Conservation (phyloP, 2,113 vertebrate species). For the Scortum barcoo region DNA sequence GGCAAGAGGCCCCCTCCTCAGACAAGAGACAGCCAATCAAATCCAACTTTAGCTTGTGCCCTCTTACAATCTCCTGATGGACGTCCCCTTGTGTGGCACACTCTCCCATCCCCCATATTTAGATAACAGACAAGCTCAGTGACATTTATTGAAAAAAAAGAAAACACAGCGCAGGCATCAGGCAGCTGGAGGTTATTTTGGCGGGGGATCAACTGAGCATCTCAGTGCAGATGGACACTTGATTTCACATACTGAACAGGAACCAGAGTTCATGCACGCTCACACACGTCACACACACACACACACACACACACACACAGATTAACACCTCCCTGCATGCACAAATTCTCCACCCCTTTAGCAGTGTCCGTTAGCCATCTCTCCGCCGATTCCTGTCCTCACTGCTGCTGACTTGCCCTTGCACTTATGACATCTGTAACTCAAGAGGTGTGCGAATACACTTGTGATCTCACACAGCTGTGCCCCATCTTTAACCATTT, state of each 20-base stretch:
- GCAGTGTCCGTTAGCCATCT: slow-evolving; percentile 23
- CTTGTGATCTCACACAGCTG: slow-evolving; percentile 40
- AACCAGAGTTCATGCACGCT: neutral
- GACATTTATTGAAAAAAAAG: slow-evolving; percentile 73
- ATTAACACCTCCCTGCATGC: slow-evolving; percentile 45
- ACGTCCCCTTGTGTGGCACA: slow-evolving; percentile 66
- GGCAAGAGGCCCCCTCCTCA: slow-evolving; percentile 55
- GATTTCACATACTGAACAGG: slow-evolving; percentile 47
- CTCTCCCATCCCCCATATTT: slow-evolving; percentile 78
- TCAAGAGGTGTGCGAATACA: slow-evolving; percentile 43
- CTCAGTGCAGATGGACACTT: slow-evolving; percentile 63
- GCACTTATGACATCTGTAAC: slow-evolving; percentile 65
- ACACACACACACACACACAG: slow-evolving; percentile 15
- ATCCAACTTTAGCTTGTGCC: slow-evolving; percentile 36
- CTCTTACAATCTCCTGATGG: slow-evolving; percentile 58
- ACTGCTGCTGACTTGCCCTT: slow-evolving; percentile 51
- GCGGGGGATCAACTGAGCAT: slow-evolving; percentile 76
- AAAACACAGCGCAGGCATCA: slow-evolving; percentile 39
- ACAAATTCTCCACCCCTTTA: slow-evolving; percentile 11
- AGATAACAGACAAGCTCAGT: slow-evolving; percentile 77
- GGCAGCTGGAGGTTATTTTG: slow-evolving; percentile 79
- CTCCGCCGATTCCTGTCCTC: slow-evolving; percentile 45
- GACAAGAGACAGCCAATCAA: slow-evolving; percentile 75
- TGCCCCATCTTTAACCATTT: slow-evolving; percentile 7
- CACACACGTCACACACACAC: slow-evolving; percentile 9